Base-by-base conservation (phyloP, 2,113 vertebrate genomes). In the Fregata magnificens region DNA sequence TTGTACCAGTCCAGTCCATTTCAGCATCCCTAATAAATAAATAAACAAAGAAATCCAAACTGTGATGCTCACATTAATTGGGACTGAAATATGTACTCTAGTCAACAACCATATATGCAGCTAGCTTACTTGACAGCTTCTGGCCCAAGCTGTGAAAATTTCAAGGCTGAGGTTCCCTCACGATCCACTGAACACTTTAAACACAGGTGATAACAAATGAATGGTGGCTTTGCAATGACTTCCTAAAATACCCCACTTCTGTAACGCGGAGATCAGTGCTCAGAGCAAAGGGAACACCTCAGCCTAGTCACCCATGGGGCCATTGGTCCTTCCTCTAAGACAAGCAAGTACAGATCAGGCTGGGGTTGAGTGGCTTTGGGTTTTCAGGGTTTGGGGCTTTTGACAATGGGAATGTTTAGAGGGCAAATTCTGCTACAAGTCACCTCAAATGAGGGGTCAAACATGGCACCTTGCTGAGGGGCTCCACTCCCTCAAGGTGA, bases 401-500 rank as follows among this genome's bases (percentile, higher is more conserved):
- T 32, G 38, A 11, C 5, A 38, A 38, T 2, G 10, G 14, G 65
- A 67, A 71, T 17, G 3, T 62, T 69, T 61, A 74, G 5, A 59
- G 22, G 72, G 22, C 6, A 66, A 70, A 40, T 78, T 50, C 24
- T 85, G n/a, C 70, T 50, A 38, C 32, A 56, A 34, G 20, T 32
- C 62, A 90, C 14, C 20, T 50, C 36, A 86, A 72, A 71, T 28
- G 19, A 47, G 22, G 18, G 13, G 25, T 71, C 16, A 55, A 26
- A 71, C 42, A 7, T 25, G 25, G 14, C 24, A 61, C 20, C 42
- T 49, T 49, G 9, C 19, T 62, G 40, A 40, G 42, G 16, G 18
- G 11, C 29, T 81, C 50, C 49, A 24, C 9, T 15, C 2, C 20
- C 17, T 84, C 24, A 29, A 0, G 0, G 16, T 40, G 45, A 77